Evolutionary conservation across 2,888 invertebrate species (phyloP).

Genomic region (Therioaphis trifolii): DNA sequence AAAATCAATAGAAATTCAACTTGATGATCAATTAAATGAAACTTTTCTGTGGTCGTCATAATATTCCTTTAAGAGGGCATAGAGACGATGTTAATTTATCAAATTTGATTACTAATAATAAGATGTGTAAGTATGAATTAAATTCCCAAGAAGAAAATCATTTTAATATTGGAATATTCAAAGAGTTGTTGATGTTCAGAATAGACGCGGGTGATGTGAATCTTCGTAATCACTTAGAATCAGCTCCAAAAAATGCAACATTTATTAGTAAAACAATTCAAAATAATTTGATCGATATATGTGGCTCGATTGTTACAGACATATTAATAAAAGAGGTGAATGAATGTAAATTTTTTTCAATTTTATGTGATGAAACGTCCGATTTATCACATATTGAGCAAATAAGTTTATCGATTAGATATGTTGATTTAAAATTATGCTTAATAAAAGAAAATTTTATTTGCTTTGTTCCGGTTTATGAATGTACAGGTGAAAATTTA

Average conservation of each 20-base stretch:
- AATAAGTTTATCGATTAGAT: no score
- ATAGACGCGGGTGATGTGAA: background rate
- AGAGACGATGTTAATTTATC: no score
- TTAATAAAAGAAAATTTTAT: no score
- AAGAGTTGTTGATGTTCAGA: no score
- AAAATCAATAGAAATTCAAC: background rate
- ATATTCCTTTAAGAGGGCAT: background rate
- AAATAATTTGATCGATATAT: no score
- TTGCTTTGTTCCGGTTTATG: background rate
- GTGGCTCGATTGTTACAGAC: background rate
- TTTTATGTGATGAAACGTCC: slow-evolving; percentile 4
- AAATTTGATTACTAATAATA: no score
- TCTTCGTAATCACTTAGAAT: slow-evolving; percentile 14
- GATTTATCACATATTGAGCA: no score
- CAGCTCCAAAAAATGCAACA: slow-evolving; percentile 19
- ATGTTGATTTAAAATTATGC: no score
- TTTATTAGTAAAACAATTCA: no score
- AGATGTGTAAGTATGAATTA: no score
- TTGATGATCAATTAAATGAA: no score
- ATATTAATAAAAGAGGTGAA: slow-evolving; percentile 1
- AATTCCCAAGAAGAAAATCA: background rate
- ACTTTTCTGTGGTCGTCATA: background rate
- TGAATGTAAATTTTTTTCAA: background rate
- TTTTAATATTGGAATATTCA: no score
- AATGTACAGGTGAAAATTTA: slow-evolving; percentile 12